Evolutionary conservation across 2,888 invertebrate genomes (phyloP).

Genomic region (Hydrotaea cyrtoneurina): DNA sequence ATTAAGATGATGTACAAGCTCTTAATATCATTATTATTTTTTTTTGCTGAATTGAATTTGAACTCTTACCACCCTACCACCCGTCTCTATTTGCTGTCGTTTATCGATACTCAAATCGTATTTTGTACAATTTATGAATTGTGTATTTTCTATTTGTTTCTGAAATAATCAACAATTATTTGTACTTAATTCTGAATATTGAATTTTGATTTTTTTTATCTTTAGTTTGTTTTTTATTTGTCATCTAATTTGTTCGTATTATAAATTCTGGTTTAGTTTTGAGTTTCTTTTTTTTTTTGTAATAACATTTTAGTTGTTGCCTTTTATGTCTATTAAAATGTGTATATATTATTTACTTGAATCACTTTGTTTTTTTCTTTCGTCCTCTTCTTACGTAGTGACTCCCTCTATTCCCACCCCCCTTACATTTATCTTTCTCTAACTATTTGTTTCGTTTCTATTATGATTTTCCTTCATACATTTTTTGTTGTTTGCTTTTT

Average conservation of each 20-base stretch:
- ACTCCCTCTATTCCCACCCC: neutral
- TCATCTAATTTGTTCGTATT: conserved; percentile 5
- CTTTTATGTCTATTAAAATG: conserved; percentile 11
- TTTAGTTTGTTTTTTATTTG: neutral
- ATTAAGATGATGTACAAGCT: neutral
- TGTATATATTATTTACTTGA: conserved; percentile 23
- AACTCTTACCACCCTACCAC: no score
- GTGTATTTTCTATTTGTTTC: neutral
- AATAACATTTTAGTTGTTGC: conserved; percentile 30
- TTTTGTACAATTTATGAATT: neutral
- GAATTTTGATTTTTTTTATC: neutral
- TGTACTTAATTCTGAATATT: neutral
- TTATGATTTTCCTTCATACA: neutral
- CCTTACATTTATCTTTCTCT: neutral
- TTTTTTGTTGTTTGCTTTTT: neutral
- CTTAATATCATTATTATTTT: neutral
- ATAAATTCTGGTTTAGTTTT: conserved; percentile 23
- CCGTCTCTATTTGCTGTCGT: neutral
- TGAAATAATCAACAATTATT: neutral
- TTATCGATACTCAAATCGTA: neutral
- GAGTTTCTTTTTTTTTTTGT: neutral
- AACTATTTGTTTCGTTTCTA: neutral
- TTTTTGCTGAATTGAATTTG: neutral
- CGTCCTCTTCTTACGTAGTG: neutral
- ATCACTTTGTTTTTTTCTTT: conserved; percentile 6